These are phyloP conservation scores for Leptoclinus maculatus DNA, from an alignment of 2,797 vertebrate genomes.

Conservation along the genomic window DNA sequence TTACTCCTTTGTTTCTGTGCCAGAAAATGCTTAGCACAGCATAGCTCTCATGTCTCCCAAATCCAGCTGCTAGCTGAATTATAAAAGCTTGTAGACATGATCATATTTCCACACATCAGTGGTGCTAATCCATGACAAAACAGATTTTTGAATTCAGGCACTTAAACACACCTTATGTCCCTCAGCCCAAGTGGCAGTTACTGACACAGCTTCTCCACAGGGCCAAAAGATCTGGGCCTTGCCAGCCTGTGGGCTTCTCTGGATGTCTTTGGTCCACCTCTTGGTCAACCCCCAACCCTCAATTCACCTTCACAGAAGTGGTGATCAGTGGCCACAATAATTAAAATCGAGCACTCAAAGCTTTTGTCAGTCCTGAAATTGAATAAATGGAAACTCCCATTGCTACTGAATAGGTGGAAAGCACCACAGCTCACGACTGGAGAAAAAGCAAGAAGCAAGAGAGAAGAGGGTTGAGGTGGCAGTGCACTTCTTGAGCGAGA, in stretches of 20 bases:
- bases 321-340: conserved; percentile 11
- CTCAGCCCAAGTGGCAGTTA: conserved; percentile 5
- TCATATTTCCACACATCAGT: not conserved
- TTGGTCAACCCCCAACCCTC: not conserved
- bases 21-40: conserved; percentile 6
- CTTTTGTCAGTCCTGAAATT: not conserved
- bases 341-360: conserved; percentile 9
- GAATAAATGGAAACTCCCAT: conserved; percentile 4
- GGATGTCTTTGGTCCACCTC: not conserved
- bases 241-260: not conserved
- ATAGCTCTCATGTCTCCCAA: not conserved
- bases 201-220: not conserved
- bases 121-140: not conserved
- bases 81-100: not conserved
- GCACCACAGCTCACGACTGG: conserved; percentile 5
- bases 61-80: not conserved
- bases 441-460: conserved; percentile 11
- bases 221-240: not conserved
- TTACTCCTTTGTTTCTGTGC: conserved; percentile 3
- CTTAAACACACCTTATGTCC: not conserved
- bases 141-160: not conserved
- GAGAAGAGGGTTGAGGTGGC: conserved; percentile 26
- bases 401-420: conserved; percentile 7
- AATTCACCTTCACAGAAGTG: not conserved
- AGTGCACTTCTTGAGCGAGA: conserved; percentile 8